Conservation (phyloP, 1,140 invertebrate genomes). For the Eupristina koningsbergeri region DNA sequence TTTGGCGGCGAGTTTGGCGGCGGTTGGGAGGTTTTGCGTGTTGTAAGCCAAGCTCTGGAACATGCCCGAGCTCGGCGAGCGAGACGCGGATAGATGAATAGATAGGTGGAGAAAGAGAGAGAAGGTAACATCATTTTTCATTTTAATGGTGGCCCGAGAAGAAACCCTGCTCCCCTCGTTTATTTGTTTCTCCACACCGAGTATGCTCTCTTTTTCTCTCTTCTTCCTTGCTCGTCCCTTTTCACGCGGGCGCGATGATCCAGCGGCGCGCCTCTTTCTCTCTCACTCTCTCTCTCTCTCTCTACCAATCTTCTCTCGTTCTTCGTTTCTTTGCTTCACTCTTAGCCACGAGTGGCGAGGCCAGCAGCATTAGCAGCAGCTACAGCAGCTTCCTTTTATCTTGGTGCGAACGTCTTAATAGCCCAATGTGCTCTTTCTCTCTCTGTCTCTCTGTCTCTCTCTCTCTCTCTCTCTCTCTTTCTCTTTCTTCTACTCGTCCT, state of each 20-base stretch:
- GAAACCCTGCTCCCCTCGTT: slow-evolving; percentile 60
- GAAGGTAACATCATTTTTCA: slow-evolving; percentile 72
- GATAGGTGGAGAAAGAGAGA: slow-evolving; percentile 45
- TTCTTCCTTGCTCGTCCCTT: slow-evolving; percentile 52
- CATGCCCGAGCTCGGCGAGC: background rate
- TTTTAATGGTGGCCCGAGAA: slow-evolving; percentile 70
- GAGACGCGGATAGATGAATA: background rate
- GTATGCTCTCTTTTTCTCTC: slow-evolving; percentile 38
- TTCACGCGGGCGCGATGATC: slow-evolving; percentile 39
- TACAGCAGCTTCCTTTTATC: slow-evolving; percentile 66
- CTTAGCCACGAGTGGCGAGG: background rate
- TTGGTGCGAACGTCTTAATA: slow-evolving; percentile 71
- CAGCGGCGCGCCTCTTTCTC: background rate
- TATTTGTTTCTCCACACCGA: slow-evolving; percentile 62
- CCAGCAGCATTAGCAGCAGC: background rate
- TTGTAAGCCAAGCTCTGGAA: background rate
- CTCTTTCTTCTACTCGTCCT: slow-evolving; percentile 37
- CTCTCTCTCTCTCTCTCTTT: slow-evolving; percentile 50
- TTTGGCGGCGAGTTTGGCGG: slow-evolving; percentile 28
- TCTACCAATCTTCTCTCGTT: slow-evolving; percentile 9
- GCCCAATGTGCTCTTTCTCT: slow-evolving; percentile 59
- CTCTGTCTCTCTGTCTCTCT: too few relatives aligned
- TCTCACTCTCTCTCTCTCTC: background rate
- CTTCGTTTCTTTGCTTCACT: background rate
- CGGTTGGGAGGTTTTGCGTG: background rate